A percentile compares a stretch with the other conserved stretches of the same genome.
These are phyloP conservation scores for Phytoseiulus persimilis DNA, from an alignment of 2,888 invertebrate genomes.

Conservation along the genomic window DNA sequence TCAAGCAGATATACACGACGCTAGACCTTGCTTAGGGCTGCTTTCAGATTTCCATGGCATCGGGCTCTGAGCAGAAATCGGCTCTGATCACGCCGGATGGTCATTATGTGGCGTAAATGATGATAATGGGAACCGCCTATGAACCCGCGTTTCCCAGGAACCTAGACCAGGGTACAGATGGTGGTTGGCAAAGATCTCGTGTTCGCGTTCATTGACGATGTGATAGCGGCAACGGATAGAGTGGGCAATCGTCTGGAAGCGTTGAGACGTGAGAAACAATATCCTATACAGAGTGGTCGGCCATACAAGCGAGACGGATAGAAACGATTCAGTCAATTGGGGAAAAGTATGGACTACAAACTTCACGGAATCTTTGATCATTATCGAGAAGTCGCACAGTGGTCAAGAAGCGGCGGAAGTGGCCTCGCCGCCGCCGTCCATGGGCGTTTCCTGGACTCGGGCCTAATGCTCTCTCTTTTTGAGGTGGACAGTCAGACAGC, in stretches of 20 bases:
- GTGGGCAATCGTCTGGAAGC: neutral
- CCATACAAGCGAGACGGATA: neutral
- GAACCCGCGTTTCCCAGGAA: constrained; percentile 41
- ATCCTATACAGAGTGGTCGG: neutral
- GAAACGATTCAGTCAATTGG: too few species aligned
- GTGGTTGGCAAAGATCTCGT: neutral
- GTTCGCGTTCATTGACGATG: constrained; percentile 8
- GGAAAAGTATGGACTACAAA: too few species aligned
- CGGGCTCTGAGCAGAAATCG: constrained; percentile 38
- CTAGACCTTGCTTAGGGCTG: neutral
- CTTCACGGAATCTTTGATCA: too few species aligned
- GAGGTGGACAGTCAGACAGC: too few species aligned
- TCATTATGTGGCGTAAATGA: constrained; percentile 37
- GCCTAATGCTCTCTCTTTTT: too few species aligned
- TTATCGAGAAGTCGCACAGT: too few species aligned
- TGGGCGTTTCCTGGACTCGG: too few species aligned
- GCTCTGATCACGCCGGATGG: constrained; percentile 41
- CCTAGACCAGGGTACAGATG: constrained; percentile 7
- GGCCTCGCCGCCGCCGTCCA: too few species aligned
- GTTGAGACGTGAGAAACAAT: neutral
- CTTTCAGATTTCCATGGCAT: constrained; percentile 14
- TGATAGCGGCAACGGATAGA: neutral
- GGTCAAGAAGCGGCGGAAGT: too few species aligned
- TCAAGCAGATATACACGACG: neutral
- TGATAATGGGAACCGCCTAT: constrained; percentile 41